Percentiles rank a stretch among this genome's conserved stretches.
These are phyloP conservation scores for Schlechtendalia chinensis DNA, from an alignment of 1,140 invertebrate species.

Conservation along the genomic window DNA sequence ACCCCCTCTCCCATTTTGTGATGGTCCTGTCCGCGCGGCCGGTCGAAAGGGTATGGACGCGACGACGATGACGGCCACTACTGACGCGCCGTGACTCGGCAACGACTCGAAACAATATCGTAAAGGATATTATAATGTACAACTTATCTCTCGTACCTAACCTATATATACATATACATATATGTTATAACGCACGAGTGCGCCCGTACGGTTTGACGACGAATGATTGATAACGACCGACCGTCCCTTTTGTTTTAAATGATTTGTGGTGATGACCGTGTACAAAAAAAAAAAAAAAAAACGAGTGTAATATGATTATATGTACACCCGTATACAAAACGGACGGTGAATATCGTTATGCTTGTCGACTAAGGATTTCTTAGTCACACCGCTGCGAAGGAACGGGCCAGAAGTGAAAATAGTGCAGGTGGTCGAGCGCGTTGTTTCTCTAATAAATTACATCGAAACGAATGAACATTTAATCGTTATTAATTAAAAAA, in stretches of 20 bases:
- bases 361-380: neutral
- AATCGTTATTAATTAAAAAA: too few species aligned
- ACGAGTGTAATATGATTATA: too few species aligned
- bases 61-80: neutral
- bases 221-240: neutral
- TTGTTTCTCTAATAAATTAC: too few species aligned
- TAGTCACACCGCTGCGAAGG: neutral
- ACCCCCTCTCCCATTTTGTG: too few species aligned
- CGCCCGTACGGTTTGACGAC: neutral
- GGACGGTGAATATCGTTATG: neutral
- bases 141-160: neutral
- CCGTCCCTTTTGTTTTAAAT: conserved; percentile 13
- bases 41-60: neutral
- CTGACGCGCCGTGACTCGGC: neutral
- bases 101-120: conserved; percentile 11
- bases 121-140: neutral
- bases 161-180: neutral
- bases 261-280: neutral
- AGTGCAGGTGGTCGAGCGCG: too few species aligned
- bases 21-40: too few species aligned
- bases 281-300: conserved; percentile 14
- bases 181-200: too few species aligned
- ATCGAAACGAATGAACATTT: too few species aligned
- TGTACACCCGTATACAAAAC: too few species aligned
- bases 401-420: too few species aligned